A percentile compares a stretch with the other conserved stretches of the same genome.
phyloP scores from a whole-genome alignment of 2,888 invertebrate genomes.

The Taenaris catops region DNA sequence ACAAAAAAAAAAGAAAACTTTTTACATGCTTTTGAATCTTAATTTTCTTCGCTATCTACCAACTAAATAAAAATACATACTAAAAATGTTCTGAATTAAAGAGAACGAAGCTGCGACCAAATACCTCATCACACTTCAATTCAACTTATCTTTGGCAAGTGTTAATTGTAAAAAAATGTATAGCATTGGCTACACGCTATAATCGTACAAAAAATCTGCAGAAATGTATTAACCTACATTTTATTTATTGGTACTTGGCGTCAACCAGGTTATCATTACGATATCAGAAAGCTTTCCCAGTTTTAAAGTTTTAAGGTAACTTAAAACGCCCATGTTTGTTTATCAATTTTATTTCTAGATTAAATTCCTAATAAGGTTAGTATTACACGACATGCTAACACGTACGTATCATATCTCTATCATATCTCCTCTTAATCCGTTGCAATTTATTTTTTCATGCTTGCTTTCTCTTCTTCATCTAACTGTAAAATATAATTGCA shows the following conservation, averaged over 20 bases:
- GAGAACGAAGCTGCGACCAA: too few species aligned
- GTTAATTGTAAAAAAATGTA: too few species aligned
- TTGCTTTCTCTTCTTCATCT: slow-evolving; percentile 20
- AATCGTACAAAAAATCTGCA: too few species aligned
- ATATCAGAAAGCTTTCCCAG: slow-evolving; percentile 17
- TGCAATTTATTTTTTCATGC: slow-evolving; percentile 20
- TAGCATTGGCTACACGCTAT: too few species aligned
- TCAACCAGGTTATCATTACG: slow-evolving; percentile 18
- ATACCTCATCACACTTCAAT: too few species aligned
- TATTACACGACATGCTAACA: slow-evolving; percentile 18
- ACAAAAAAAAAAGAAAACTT: too few species aligned
- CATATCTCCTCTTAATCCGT: slow-evolving; percentile 18
- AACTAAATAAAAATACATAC: too few species aligned
- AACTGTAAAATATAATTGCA: slow-evolving; percentile 23
- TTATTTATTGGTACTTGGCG: slow-evolving; percentile 5
- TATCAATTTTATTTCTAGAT: slow-evolving; percentile 8
- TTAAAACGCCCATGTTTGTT: slow-evolving; percentile 18
- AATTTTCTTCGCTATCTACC: too few species aligned
- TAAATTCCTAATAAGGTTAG: slow-evolving; percentile 24
- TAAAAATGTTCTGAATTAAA: too few species aligned
- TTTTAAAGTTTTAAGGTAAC: slow-evolving; percentile 20
- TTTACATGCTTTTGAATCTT: too few species aligned
- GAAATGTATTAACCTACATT: slow-evolving; percentile 8
- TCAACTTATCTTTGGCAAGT: too few species aligned
- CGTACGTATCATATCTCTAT: slow-evolving; percentile 15